phyloP scores from a whole-genome alignment of 2,113 vertebrate genomes.

The Limanda limanda region DNA sequence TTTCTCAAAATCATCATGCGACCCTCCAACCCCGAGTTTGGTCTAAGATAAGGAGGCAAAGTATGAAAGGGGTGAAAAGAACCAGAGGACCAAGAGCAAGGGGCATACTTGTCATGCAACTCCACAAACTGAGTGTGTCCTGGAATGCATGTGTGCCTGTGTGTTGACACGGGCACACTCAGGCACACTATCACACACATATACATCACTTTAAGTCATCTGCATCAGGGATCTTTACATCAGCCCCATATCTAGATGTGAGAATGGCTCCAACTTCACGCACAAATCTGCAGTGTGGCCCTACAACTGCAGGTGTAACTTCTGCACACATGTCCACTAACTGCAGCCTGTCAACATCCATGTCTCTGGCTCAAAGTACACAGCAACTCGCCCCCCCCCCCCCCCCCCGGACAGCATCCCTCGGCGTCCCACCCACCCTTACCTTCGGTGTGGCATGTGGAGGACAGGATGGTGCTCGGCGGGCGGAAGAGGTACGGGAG shows the following conservation, averaged over 20 bases:
- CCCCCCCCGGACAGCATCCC: conserved; percentile 53
- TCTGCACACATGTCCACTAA: conserved; percentile 38
- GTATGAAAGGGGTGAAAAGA: conserved; percentile 14
- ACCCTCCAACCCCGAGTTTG: too few relatives aligned
- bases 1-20: too few relatives aligned
- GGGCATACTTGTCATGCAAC: conserved; percentile 49
- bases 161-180: neutral
- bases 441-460: conserved; percentile 96
- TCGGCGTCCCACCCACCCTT: conserved; percentile 74
- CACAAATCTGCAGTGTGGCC: conserved; percentile 38
- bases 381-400: conserved; percentile 50
- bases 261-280: conserved; percentile 56
- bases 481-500: conserved; percentile 96
- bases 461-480: conserved; percentile 92
- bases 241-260: conserved; percentile 9
- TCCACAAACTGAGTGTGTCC: conserved; percentile 45
- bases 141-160: conserved; percentile 24
- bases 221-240: conserved; percentile 25
- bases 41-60: neutral
- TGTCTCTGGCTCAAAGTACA: conserved; percentile 65
- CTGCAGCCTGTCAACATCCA: conserved; percentile 31
- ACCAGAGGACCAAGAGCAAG: conserved; percentile 4
- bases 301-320: conserved; percentile 44
- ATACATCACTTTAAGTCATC: conserved; percentile 10
- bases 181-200: conserved; percentile 9